These are phyloP conservation scores for Neotragus moschatus DNA, from an alignment of 2,113 vertebrate genomes.

Conservation along the genomic window DNA sequence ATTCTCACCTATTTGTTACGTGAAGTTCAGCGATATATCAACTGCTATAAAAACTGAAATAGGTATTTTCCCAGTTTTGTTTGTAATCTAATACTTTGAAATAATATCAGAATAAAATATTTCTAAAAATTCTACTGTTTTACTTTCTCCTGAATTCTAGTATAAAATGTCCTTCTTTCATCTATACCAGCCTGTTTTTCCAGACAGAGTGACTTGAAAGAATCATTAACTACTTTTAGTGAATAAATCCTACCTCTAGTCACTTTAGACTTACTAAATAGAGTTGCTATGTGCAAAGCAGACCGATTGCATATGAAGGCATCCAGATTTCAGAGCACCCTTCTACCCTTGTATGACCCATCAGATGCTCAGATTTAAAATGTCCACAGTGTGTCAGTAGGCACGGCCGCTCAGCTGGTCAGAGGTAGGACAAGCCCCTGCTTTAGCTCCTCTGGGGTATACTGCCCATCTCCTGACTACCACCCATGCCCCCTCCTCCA, in stretches of 20 bases:
- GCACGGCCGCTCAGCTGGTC: not conserved
- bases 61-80: not conserved
- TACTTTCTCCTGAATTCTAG: not conserved
- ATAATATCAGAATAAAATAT: not conserved
- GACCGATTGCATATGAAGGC: not conserved
- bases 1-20: not conserved
- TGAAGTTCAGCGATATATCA: not conserved
- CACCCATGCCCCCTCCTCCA: rapidly evolving
- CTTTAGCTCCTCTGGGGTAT: not conserved
- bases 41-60: slow-evolving; percentile 33
- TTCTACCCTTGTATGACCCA: not conserved
- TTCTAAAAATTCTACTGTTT: not conserved
- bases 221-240: not conserved
- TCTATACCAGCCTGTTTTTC: not conserved
- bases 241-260: not conserved
- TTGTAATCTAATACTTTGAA: not conserved
- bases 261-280: not conserved
- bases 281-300: not conserved
- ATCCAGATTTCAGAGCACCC: not conserved
- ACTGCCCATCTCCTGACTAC: not conserved
- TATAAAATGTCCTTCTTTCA: not conserved
- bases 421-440: not conserved
- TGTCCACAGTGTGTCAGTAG: not conserved
- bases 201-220: not conserved
- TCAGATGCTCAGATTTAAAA: not conserved